Percentiles rank a stretch among this genome's conserved stretches.
These are phyloP conservation scores for Plemyria rubiginata DNA, from an alignment of 2,888 invertebrate genomes.

Conservation along the genomic window DNA sequence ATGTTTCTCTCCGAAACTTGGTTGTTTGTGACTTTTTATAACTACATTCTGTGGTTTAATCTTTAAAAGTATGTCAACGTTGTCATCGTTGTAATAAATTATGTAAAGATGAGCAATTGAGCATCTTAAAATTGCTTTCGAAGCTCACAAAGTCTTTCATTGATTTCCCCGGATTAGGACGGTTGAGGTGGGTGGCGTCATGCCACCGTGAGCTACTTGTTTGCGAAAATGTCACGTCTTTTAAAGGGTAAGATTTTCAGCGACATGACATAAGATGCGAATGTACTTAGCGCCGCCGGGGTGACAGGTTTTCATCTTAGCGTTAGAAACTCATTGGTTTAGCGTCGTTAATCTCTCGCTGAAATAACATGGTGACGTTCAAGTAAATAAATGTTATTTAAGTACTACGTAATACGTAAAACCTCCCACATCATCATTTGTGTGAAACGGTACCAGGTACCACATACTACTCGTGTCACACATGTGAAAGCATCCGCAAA, in stretches of 20 bases:
- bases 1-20: too few relatives aligned
- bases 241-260: constrained; percentile 25
- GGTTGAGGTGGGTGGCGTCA: constrained; percentile 48
- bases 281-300: constrained; percentile 3
- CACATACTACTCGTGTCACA: background rate
- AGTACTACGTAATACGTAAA: too few relatives aligned
- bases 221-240: constrained; percentile 76
- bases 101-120: constrained; percentile 10
- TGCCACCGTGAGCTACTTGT: constrained; percentile 60
- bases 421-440: too few relatives aligned
- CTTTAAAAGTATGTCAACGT: too few relatives aligned
- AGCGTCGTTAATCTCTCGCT: background rate
- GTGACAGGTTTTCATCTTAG: constrained; percentile 20
- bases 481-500: background rate
- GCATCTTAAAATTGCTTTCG: constrained; percentile 22
- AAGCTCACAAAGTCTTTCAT: constrained; percentile 56
- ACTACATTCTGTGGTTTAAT: too few relatives aligned
- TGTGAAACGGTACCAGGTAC: background rate
- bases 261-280: constrained; percentile 32
- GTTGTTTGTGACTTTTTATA: too few relatives aligned
- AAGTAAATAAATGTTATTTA: too few relatives aligned
- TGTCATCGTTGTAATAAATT: too few relatives aligned
- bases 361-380: background rate
- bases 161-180: constrained; percentile 55
- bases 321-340: constrained; percentile 3